Evolutionary conservation across 2,888 invertebrate genomes (phyloP).

Genomic region (Lithophane leautieri): DNA sequence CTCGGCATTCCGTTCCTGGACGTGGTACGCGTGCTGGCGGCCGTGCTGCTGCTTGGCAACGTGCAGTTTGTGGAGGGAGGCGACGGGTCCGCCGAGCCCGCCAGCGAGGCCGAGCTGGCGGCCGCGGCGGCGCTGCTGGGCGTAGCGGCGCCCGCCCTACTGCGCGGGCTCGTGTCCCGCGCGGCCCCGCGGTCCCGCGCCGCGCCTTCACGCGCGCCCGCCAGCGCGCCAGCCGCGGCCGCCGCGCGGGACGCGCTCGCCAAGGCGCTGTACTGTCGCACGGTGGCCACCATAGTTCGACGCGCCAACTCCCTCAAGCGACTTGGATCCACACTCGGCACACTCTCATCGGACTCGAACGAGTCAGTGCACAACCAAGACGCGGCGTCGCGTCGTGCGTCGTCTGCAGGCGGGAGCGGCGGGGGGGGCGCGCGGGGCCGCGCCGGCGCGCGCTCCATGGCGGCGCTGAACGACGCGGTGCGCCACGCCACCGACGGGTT

Average conservation of each 20-base stretch:
- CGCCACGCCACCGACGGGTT: conserved; percentile 98
- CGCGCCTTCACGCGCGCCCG: conserved; percentile 94
- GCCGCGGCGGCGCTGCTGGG: conserved; percentile 95
- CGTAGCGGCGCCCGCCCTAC: conserved; percentile 93
- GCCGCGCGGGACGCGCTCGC: conserved; percentile 97
- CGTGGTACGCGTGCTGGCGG: conserved; percentile 97
- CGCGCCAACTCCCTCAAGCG: conserved; percentile 97
- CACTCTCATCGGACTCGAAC: conserved; percentile 97
- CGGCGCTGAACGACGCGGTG: conserved; percentile 97
- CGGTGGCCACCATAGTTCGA: conserved; percentile 97
- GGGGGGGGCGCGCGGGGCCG: conserved; percentile 76
- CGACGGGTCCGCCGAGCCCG: conserved; percentile 94
- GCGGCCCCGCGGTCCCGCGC: conserved; percentile 92
- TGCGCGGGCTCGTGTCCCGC: conserved; percentile 95
- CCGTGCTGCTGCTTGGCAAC: conserved; percentile 97
- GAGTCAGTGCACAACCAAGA: conserved; percentile 97
- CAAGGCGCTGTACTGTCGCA: conserved; percentile 97
- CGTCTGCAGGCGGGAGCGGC: conserved; percentile 92
- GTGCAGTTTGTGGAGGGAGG: conserved; percentile 96
- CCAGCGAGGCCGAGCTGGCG: conserved; percentile 95
- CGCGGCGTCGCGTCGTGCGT: conserved; percentile 95
- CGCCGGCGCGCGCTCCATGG: conserved; percentile 97
- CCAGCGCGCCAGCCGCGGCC: conserved; percentile 94
- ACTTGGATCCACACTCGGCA: conserved; percentile 95
- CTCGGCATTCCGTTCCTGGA: conserved; percentile 98